Base-by-base conservation (phyloP, 2,113 vertebrate genomes). In the Chaetops frenatus region DNA sequence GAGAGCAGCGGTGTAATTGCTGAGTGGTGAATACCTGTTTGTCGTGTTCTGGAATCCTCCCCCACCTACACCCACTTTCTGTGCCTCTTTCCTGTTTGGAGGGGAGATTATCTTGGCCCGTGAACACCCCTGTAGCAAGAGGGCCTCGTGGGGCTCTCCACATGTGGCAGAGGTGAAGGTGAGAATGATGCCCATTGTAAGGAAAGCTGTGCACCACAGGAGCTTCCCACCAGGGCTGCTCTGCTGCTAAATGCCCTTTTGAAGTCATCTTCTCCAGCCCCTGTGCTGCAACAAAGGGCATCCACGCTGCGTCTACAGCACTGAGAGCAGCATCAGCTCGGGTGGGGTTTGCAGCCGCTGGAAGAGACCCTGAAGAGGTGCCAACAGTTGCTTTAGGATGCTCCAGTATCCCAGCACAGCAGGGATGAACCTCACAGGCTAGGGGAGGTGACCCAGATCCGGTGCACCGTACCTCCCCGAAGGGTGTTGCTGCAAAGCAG, bases 261-360 rank as follows among this genome's bases (percentile, higher is more conserved):
- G 33, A 51, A 51, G 5, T 19, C 22, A 15, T 2, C 62, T 58
- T 35, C 66, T 62, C 47, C 48, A 42, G 57, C n/a, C 3, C 4
- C 70, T 45, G 45, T 1, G 1, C 44, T 4, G 29, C 38, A 19
- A 11, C 16, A 29, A 86, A 51, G 11, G 3, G 0, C 3, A 10
- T 15, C 65, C 47, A 20, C 0, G 1, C 31, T 2, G 4, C 1
- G 0, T 23, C 47, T 23, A 15, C 12, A 5, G 51, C 9, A 2
- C 25, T 1, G 33, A 56, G 36, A 70, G 45, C 50, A 54, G 24
- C 42, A 10, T 19, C 50, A 40, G 20, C 40, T 70, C 3, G 1
- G 38, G 1, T 4, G 24, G 10, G 10, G 21, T 81, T 64, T 11
- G 5, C 58, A 74, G 82, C 51, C 0, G 0, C 72, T 78, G 54